Evolutionary conservation across 2,888 invertebrate species (phyloP), one percentile per base, ranked within the genome.

Genomic region (Poecilobothrus nobilitatus): DNA sequence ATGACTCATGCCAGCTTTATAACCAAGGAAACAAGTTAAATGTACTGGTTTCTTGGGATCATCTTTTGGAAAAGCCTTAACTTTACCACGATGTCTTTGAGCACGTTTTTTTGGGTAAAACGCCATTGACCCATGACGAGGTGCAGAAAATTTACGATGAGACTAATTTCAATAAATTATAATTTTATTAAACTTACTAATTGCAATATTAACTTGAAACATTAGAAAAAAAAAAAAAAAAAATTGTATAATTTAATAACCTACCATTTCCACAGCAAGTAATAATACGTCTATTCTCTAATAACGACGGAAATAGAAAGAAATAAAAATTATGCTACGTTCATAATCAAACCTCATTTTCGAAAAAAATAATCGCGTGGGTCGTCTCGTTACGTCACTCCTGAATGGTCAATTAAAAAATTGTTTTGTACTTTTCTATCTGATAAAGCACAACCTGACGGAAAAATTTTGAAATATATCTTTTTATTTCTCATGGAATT

Each of bases 1-100:
- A 83, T 99, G 99, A 78, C 97, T 97, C 99, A 99, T 99, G 82
- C 99, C 99, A 80, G 99, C 98, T 83, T 99, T 99, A 85, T 97
- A 99, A 71, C 94, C 97, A 76, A 99, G 87, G 81, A 99, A 99
- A 66, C 97, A 95, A 1, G 99, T 99, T 71, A 99, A 86, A 84
- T 98, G 97, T 5, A 98, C 95, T 64, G 99, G 98, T 83, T 98
- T 98, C 77, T 86, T 89, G 41, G 92, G 85, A 82, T 99, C 97
- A 89, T 99, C 99, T 81, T 94, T 97, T 44, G 99, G 99, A 87
- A 98, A 99, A 69, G 98, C 95, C 94, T 99, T 99, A 73, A 96
- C 95, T 84, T 97, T 98, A 77, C 99, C 99, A 85, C 97, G 93
- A 86, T 97, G 97, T 80, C 97, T 91, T 75, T 89, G 89, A 75